A percentile compares a stretch with the other conserved stretches of the same genome.
Evolutionary conservation across 2,113 vertebrate genomes (phyloP).

Genomic region (Platysteira castanea): DNA sequence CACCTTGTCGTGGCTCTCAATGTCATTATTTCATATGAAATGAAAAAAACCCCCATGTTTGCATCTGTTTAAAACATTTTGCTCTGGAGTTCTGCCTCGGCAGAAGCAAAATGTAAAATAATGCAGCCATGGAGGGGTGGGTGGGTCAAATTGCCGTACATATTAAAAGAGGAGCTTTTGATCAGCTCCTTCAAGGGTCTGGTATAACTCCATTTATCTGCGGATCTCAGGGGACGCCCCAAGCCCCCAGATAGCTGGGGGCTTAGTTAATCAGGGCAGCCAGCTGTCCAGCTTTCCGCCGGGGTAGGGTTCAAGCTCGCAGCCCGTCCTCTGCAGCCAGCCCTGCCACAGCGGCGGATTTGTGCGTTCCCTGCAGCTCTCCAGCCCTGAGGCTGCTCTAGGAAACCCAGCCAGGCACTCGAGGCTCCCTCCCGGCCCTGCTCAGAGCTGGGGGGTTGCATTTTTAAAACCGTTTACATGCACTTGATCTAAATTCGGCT

Average conservation of each 20-base stretch:
- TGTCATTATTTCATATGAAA: not conserved
- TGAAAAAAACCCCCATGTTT: not conserved
- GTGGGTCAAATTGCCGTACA: slow-evolving; percentile 37
- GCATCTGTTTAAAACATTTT: not conserved
- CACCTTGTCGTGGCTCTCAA: not conserved
- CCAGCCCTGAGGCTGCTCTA: not conserved
- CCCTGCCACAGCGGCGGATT: not conserved
- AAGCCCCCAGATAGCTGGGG: not conserved
- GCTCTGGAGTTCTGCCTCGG: not conserved
- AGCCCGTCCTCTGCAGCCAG: not conserved
- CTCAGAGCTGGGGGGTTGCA: not conserved
- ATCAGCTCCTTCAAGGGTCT: not conserved
- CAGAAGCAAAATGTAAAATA: slow-evolving; percentile 13
- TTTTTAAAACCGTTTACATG: not conserved
- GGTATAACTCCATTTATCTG: slow-evolving; percentile 30
- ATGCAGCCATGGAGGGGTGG: not conserved
- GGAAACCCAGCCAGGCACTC: not conserved
- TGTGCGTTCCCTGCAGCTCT: not conserved
- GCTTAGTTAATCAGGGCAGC: slow-evolving; percentile 55
- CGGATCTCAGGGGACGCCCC: slow-evolving; percentile 7
- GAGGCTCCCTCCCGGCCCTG: not conserved
- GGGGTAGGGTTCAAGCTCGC: slow-evolving; percentile 10
- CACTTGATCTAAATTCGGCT: not conserved
- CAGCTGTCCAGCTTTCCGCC: slow-evolving; percentile 18
- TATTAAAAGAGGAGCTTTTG: slow-evolving; percentile 50